Conservation (phyloP, 2,888 invertebrate species). For the Aleiodes testaceus region DNA sequence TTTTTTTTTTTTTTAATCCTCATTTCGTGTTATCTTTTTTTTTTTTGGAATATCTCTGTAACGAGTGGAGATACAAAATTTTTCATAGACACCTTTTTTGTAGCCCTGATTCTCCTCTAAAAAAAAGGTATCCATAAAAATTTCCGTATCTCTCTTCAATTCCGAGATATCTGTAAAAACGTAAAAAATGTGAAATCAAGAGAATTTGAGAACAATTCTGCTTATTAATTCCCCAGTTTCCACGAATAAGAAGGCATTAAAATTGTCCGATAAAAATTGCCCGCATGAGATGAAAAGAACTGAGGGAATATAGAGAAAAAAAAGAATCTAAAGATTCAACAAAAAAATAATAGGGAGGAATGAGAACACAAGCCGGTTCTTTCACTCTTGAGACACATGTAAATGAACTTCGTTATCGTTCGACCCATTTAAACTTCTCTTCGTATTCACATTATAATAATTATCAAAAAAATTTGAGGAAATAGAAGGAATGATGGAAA, state of each 20-base stretch:
- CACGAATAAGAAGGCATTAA: conserved; percentile 13
- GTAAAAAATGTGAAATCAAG: no score
- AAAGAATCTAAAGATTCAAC: not conserved
- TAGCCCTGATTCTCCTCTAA: no score
- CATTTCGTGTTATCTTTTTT: not conserved
- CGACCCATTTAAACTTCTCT: conserved; percentile 50
- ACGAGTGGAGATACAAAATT: no score
- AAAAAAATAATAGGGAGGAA: conserved; percentile 4
- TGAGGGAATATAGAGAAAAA: conserved; percentile 9
- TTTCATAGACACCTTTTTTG: no score
- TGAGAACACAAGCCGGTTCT: conserved; percentile 22
- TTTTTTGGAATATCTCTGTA: not conserved
- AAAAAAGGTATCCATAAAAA: no score
- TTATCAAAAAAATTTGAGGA: conserved; percentile 8
- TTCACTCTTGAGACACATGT: conserved; percentile 40
- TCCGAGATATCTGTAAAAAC: no score
- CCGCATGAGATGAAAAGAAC: conserved; percentile 27
- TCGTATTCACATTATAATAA: conserved; percentile 17
- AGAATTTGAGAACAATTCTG: not conserved
- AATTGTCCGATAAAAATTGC: conserved; percentile 29
- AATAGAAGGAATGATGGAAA: not conserved
- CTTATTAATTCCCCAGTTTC: conserved; percentile 14
- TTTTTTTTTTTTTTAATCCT: not conserved
- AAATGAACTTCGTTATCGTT: conserved; percentile 51
- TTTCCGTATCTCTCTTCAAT: no score